Evolutionary conservation across 2,113 vertebrate genomes (phyloP).

Genomic region (Emydura subglobosa): DNA sequence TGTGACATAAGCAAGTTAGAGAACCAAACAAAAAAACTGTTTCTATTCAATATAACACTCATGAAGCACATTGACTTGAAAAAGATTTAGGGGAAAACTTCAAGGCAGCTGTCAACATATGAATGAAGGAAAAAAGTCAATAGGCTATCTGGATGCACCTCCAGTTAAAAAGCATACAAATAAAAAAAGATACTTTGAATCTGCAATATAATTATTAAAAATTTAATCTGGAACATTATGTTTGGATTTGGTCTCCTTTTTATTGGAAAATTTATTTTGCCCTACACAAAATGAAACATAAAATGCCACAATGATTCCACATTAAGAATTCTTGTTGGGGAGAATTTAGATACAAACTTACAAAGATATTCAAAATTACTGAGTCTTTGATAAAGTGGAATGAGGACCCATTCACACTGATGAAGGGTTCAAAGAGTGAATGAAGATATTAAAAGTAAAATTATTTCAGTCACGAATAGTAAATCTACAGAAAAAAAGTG

Average conservation of each 20-base stretch:
- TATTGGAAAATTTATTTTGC: not conserved
- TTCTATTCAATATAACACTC: not conserved
- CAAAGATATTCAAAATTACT: not conserved
- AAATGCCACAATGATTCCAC: not conserved
- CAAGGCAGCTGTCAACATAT: not conserved
- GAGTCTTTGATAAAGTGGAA: not conserved
- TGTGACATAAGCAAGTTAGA: not conserved
- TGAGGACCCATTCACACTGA: constrained; percentile 22
- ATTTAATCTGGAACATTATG: not conserved
- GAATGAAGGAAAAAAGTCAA: not conserved
- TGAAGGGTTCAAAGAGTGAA: constrained; percentile 37
- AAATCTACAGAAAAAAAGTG: not conserved
- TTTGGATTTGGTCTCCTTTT: not conserved
- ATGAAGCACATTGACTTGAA: not conserved
- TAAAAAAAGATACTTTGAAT: not conserved
- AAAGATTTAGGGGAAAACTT: not conserved
- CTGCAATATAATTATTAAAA: not conserved
- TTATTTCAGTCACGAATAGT: not conserved
- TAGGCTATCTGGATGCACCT: not conserved
- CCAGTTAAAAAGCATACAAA: constrained; percentile 1
- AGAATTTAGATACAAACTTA: constrained; percentile 10
- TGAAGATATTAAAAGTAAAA: constrained; percentile 15
- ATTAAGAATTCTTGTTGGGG: not conserved
- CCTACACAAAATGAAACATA: not conserved
- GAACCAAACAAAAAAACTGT: not conserved